Evolutionary conservation across 2,797 vertebrate species (phyloP).

Genomic region (Sylvia borin): DNA sequence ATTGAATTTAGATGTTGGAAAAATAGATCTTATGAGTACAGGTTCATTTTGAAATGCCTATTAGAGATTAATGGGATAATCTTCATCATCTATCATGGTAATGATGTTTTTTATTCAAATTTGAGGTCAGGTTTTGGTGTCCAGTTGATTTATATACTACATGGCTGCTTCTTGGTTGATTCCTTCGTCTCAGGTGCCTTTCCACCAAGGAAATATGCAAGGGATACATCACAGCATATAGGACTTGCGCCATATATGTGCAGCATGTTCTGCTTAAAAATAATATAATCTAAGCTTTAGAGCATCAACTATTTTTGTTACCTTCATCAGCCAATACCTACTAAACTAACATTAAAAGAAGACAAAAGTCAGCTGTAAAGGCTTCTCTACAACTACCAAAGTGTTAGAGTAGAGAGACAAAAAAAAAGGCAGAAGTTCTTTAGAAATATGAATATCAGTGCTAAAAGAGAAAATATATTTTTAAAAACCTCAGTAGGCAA

Average conservation of each 20-base stretch:
- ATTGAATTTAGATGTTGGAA: neutral
- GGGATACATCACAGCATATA: neutral
- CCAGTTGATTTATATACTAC: neutral
- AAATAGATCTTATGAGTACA: neutral
- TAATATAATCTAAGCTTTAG: neutral
- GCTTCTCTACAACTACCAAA: neutral
- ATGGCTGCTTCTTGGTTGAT: neutral
- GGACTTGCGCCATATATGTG: neutral
- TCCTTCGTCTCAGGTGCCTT: neutral
- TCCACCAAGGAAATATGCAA: neutral
- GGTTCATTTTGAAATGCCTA: neutral
- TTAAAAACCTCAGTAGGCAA: neutral
- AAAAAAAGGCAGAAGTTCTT: neutral
- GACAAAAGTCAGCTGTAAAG: neutral
- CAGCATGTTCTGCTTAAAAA: neutral
- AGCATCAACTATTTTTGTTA: neutral
- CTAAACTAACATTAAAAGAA: neutral
- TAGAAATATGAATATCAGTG: neutral
- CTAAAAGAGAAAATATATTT: neutral
- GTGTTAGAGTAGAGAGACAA: neutral
- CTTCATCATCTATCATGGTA: accelerated
- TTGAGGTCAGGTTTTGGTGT: neutral
- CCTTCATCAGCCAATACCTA: neutral
- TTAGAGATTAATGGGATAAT: neutral
- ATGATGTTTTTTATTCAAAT: neutral